Evolutionary conservation across 2,888 invertebrate genomes (phyloP).

Genomic region (Leucoma salicis): DNA sequence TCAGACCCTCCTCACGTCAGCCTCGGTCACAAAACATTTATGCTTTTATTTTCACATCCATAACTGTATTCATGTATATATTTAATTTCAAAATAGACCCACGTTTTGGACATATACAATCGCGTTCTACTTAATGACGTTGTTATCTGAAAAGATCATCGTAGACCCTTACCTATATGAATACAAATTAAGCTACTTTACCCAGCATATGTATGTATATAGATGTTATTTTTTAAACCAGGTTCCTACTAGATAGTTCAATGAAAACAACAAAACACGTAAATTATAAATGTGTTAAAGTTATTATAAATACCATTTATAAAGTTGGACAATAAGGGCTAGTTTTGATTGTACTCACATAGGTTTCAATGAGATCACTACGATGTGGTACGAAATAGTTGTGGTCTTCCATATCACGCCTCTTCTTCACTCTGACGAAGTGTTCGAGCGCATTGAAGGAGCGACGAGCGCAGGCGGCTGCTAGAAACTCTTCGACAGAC

Average conservation of each 20-base stretch:
- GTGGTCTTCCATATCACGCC: constrained; percentile 96
- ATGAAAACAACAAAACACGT: too few relatives aligned
- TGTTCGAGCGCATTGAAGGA: constrained; percentile 97
- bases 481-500: constrained; percentile 97
- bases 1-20: constrained; percentile 64
- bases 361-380: constrained; percentile 96
- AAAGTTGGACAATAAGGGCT: too few relatives aligned
- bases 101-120: constrained; percentile 19
- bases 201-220: too few relatives aligned
- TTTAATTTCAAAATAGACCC: constrained; percentile 42
- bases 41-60: constrained; percentile 36
- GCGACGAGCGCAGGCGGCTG: constrained; percentile 94
- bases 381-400: constrained; percentile 98
- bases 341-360: constrained; percentile 84
- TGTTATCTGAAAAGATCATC: not conserved
- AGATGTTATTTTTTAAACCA: too few relatives aligned
- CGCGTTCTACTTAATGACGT: constrained; percentile 3
- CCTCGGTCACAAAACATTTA: constrained; percentile 51
- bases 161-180: constrained; percentile 3
- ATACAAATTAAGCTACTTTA: constrained; percentile 11
- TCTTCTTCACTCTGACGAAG: constrained; percentile 96
- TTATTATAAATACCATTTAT: too few relatives aligned
- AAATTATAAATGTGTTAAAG: too few relatives aligned
- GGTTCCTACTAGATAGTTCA: too few relatives aligned
- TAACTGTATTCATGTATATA: constrained; percentile 30